These are phyloP conservation scores for Trogon melanurus DNA, from an alignment of 2,113 vertebrate genomes.

Conservation along the genomic window DNA sequence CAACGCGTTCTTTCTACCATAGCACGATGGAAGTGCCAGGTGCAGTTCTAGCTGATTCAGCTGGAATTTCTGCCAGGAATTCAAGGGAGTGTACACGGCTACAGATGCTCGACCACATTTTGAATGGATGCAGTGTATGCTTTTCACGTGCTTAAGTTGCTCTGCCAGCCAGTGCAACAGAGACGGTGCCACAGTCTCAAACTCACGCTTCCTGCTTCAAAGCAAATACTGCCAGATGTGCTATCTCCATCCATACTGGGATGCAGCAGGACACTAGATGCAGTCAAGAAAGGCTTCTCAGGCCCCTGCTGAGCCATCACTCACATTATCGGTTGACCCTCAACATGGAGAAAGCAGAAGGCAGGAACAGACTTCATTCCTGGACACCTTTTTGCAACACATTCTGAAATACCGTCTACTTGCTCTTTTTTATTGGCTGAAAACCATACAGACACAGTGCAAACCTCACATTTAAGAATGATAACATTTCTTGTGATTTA, in stretches of 20 bases:
- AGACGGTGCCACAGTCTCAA: not conserved
- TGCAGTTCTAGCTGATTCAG: conserved; percentile 64
- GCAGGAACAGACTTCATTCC: not conserved
- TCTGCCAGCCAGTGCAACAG: not conserved
- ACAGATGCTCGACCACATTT: conserved; percentile 51
- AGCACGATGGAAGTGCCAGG: conserved; percentile 24
- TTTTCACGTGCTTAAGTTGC: not conserved
- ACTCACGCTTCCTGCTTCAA: conserved; percentile 16
- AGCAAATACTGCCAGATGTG: conserved; percentile 48
- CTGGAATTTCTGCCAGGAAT: conserved; percentile 61
- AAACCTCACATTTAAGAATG: not conserved
- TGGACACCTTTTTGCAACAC: not conserved
- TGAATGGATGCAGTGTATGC: conserved; percentile 35
- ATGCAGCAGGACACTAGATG: not conserved
- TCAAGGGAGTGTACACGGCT: not conserved
- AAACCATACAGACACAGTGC: not conserved
- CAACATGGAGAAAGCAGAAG: not conserved
- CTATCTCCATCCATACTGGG: not conserved
- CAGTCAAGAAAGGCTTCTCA: not conserved
- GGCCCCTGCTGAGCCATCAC: conserved; percentile 22
- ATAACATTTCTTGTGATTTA: not conserved
- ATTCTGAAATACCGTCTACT: not conserved
- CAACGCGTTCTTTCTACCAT: conserved; percentile 24
- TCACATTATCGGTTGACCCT: not conserved
- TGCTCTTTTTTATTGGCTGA: not conserved